Evolutionary conservation across 2,113 vertebrate genomes (phyloP).

Genomic region (Sterrhoptilus dennistouni): DNA sequence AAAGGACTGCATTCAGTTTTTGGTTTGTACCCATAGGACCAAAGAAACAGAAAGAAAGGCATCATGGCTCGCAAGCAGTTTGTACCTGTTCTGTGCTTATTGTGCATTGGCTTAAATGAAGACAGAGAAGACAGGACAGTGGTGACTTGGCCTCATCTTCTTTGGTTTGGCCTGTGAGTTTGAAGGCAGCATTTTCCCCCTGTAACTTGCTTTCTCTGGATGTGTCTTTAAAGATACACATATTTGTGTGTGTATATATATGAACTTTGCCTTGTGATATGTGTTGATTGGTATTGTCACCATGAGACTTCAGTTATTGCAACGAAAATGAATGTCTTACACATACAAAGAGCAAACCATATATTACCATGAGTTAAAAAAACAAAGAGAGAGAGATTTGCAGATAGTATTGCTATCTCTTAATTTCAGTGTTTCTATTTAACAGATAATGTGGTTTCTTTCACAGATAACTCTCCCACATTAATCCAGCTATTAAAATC

Average conservation of each 20-base stretch:
- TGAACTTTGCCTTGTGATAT: background rate
- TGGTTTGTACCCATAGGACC: background rate
- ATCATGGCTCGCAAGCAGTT: background rate
- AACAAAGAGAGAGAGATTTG: background rate
- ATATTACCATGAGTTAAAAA: background rate
- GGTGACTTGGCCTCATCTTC: background rate
- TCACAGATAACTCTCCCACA: background rate
- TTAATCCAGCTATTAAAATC: background rate
- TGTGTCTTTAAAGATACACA: background rate
- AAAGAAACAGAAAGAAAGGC: background rate
- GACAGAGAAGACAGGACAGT: background rate
- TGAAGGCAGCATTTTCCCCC: background rate
- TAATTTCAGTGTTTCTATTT: background rate
- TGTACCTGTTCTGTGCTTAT: background rate
- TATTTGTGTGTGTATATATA: background rate
- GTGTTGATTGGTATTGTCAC: conserved; percentile 11
- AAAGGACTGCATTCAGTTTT: background rate
- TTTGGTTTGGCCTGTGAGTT: background rate
- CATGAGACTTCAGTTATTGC: background rate
- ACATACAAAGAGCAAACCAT: background rate
- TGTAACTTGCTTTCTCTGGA: background rate
- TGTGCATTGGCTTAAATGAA: background rate
- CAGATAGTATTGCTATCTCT: background rate
- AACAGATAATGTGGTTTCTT: background rate
- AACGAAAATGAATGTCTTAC: background rate